Conservation (phyloP, 1,140 invertebrate genomes). For the Samia ricini region DNA sequence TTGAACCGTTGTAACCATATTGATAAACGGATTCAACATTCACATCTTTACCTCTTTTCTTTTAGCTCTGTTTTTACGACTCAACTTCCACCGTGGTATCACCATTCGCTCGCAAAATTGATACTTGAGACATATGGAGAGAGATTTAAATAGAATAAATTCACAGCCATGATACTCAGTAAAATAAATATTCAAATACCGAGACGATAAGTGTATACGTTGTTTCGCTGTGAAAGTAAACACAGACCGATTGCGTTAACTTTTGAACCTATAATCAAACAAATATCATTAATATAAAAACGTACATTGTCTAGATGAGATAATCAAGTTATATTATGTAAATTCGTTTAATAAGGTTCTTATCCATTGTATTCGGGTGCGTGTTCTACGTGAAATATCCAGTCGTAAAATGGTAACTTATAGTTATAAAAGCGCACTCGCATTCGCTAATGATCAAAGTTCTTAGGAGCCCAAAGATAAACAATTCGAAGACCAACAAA, state of each 20-base stretch:
- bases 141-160: not conserved
- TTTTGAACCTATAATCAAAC: not conserved
- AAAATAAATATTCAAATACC: not conserved
- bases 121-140: not conserved
- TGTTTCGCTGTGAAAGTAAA: not conserved
- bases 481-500: not conserved
- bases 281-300: not conserved
- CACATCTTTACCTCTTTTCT: no score
- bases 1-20: no score
- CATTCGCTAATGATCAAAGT: constrained; percentile 34
- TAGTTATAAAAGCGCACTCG: constrained; percentile 25
- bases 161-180: not conserved
- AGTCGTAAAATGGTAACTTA: not conserved
- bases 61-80: no score
- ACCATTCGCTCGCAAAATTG: no score
- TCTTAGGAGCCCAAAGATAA: constrained; percentile 8
- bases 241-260: not conserved
- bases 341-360: not conserved
- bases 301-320: not conserved
- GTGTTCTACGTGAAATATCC: not conserved
- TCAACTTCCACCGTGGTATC: no score
- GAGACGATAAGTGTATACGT: no score
- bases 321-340: not conserved
- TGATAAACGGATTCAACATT: no score
- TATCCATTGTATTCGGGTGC: not conserved